Evolutionary conservation across 2,797 vertebrate genomes (phyloP).

Genomic region (Sebastes alutus): DNA sequence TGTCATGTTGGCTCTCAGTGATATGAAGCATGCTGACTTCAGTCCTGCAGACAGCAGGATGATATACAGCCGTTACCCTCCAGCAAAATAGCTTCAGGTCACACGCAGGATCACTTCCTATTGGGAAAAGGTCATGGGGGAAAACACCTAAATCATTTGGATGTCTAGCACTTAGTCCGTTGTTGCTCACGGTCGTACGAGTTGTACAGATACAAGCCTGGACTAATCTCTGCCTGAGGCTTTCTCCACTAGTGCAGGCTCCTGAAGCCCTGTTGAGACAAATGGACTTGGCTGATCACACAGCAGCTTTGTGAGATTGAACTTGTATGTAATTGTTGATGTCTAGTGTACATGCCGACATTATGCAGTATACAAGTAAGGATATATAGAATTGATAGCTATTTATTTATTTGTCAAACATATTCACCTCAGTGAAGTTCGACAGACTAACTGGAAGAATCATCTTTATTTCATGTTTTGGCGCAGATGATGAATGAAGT

Average conservation of each 20-base stretch:
- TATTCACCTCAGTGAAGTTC: not conserved
- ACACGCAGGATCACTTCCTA: not conserved
- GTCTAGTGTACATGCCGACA: too few relatives aligned
- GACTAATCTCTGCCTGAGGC: slow-evolving; percentile 12
- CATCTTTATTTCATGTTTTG: not conserved
- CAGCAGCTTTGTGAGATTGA: not conserved
- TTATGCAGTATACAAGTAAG: not conserved
- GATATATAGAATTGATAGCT: not conserved
- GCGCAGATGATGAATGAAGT: not conserved
- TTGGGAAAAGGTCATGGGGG: slow-evolving; percentile 18
- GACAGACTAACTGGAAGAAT: not conserved
- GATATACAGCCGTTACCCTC: slow-evolving; percentile 4
- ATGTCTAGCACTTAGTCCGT: not conserved
- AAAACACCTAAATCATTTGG: slow-evolving; percentile 17
- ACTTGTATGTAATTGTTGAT: not conserved
- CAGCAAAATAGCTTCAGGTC: not conserved
- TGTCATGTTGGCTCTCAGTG: slow-evolving; percentile 21
- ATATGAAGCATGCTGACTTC: slow-evolving; percentile 6
- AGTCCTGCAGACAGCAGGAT: not conserved
- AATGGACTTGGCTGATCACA: not conserved
- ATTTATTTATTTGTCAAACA: too few relatives aligned
- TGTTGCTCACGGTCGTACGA: not conserved
- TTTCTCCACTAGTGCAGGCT: not conserved
- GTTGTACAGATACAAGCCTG: not conserved
- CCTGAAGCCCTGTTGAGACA: not conserved